These are phyloP conservation scores for Liasis olivaceus DNA, from an alignment of 2,797 vertebrate genomes.

Conservation along the genomic window DNA sequence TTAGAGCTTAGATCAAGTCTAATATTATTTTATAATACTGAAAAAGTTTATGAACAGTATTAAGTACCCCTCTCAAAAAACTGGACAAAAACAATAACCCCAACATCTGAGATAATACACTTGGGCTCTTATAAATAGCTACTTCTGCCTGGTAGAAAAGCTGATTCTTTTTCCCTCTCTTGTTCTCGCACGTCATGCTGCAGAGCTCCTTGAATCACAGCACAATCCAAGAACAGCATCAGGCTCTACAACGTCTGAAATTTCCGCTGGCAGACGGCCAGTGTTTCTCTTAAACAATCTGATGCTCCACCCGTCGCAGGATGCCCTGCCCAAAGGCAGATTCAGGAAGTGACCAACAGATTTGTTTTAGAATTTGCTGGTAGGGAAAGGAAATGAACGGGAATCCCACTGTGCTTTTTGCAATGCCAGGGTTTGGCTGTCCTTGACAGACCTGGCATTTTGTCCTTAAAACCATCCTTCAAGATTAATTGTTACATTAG, in stretches of 20 bases:
- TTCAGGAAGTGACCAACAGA: conserved; percentile 74
- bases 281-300: conserved; percentile 68
- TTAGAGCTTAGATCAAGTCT: background rate
- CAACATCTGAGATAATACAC: background rate
- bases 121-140: background rate
- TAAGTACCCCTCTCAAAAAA: background rate
- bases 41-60: background rate
- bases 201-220: conserved; percentile 52
- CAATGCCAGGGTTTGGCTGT: conserved; percentile 11
- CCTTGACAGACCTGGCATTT: conserved; percentile 31
- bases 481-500: background rate
- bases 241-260: conserved; percentile 56
- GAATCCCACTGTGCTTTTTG: conserved; percentile 43
- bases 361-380: conserved; percentile 74
- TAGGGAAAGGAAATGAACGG: conserved; percentile 61
- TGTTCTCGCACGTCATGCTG: conserved; percentile 5
- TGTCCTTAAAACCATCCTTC: conserved; percentile 19
- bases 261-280: conserved; percentile 75
- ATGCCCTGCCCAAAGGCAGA: conserved; percentile 78
- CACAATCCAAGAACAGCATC: conserved; percentile 43
- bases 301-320: conserved; percentile 79
- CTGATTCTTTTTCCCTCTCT: background rate
- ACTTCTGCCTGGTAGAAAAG: conserved; percentile 5
- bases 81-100: background rate
- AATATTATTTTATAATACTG: background rate